Conservation (phyloP, 1,140 invertebrate species). For the Portunus trituberculatus region DNA sequence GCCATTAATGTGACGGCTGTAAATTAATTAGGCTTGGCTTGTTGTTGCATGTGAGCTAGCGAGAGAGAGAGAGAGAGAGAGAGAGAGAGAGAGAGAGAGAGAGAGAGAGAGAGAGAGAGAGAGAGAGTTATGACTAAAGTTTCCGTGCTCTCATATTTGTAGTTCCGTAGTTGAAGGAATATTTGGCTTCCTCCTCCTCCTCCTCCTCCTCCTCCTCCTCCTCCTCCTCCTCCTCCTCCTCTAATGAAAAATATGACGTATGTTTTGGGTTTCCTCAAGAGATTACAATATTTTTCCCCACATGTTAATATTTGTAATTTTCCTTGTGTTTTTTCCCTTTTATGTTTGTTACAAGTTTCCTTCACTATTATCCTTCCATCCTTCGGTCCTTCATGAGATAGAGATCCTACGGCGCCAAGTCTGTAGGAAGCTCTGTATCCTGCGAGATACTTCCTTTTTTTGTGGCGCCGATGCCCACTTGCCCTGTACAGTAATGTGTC, state of each 20-base stretch:
- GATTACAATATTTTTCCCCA: too few relatives aligned
- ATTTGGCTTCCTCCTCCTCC: not conserved
- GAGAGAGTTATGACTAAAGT: slow-evolving; percentile 10
- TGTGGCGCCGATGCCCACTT: not conserved
- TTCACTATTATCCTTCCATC: not conserved
- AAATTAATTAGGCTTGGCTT: not conserved
- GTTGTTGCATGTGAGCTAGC: not conserved
- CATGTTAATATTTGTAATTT: too few relatives aligned
- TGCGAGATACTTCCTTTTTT: not conserved
- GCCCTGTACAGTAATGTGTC: not conserved
- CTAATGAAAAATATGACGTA: too few relatives aligned
- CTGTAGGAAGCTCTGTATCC: not conserved
- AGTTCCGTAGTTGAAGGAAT: not conserved
- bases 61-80: not conserved
- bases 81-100: not conserved
- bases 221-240: not conserved
- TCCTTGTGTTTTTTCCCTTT: too few relatives aligned
- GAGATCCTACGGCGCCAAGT: not conserved
- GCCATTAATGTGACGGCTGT: not conserved
- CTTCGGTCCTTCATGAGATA: not conserved
- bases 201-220: slow-evolving; percentile 17
- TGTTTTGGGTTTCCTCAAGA: too few relatives aligned
- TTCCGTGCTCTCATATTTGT: not conserved
- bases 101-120: slow-evolving; percentile 20
- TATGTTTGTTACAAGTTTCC: too few relatives aligned